A percentile compares a stretch with the other conserved stretches of the same genome.
Conservation (phyloP, 2,888 invertebrate species). For the Dysmachus trigonus region DNA sequence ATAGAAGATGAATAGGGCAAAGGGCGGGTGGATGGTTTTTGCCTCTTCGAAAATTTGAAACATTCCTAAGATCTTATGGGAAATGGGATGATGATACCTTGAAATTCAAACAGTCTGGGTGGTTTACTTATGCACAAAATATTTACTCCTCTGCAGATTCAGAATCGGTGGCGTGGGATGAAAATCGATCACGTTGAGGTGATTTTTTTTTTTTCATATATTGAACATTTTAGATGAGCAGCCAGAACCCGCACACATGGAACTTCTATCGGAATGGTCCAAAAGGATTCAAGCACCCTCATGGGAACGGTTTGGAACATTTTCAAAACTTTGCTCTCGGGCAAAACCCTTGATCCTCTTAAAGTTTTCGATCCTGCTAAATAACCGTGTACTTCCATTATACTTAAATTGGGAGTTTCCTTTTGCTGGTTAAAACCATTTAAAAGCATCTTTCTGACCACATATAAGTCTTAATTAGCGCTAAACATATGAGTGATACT, state of each 20-base stretch:
- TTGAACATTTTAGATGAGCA: background rate
- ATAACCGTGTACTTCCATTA: background rate
- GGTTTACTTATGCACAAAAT: background rate
- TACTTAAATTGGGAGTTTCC: background rate
- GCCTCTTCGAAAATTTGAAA: background rate
- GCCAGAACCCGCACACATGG: background rate
- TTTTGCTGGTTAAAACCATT: background rate
- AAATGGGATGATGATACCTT: background rate
- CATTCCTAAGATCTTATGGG: background rate
- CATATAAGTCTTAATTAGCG: no score
- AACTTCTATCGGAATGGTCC: background rate
- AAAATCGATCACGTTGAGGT: background rate
- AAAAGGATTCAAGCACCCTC: background rate
- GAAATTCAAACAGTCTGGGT: background rate
- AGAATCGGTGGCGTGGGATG: background rate
- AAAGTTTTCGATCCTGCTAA: background rate
- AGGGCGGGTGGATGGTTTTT: background rate
- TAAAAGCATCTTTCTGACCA: background rate
- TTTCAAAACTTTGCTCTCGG: background rate
- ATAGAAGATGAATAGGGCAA: background rate
- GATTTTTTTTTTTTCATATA: background rate
- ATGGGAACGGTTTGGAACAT: background rate
- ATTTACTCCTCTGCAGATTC: background rate
- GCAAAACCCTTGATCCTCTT: background rate
- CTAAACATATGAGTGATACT: no score